Percentiles rank a stretch among this genome's conserved stretches.
Evolutionary conservation across 2,888 invertebrate genomes (phyloP).

Genomic region (Perizoma affinitatum): DNA sequence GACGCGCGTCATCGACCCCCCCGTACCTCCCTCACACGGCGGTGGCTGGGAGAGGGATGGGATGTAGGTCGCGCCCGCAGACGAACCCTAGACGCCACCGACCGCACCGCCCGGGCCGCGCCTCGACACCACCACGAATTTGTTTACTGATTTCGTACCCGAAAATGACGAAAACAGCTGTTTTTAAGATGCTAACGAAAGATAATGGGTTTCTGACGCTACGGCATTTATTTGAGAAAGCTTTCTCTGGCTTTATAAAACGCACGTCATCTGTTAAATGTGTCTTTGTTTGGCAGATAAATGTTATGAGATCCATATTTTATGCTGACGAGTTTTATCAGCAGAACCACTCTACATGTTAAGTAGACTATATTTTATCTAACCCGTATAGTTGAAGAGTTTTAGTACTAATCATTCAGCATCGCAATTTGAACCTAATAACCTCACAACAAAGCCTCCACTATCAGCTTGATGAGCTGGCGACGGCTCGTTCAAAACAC

Average conservation of each 20-base stretch:
- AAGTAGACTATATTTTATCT: conserved; percentile 6
- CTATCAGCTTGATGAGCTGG: conserved; percentile 38
- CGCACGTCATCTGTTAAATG: neutral
- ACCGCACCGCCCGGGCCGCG: conserved; percentile 53
- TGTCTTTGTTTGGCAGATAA: neutral
- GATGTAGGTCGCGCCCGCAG: conserved; percentile 80
- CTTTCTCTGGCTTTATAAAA: neutral
- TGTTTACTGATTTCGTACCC: conserved; percentile 39
- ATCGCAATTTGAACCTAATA: conserved; percentile 41
- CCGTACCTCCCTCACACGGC: conserved; percentile 48
- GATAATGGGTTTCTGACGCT: neutral
- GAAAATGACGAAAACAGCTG: conserved; percentile 39
- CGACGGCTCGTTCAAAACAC: conserved; percentile 57
- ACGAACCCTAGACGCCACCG: conserved; percentile 79
- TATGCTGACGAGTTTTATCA: conserved; percentile 20
- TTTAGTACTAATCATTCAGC: conserved; percentile 43
- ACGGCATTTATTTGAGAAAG: neutral
- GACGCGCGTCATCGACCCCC: conserved; percentile 49
- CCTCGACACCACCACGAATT: conserved; percentile 41
- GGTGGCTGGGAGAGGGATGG: conserved; percentile 40
- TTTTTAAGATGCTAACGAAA: conserved; percentile 26
- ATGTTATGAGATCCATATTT: conserved; percentile 4
- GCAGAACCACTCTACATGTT: conserved; percentile 17
- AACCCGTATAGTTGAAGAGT: conserved; percentile 31
- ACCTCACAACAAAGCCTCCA: conserved; percentile 39